Evolutionary conservation across 2,797 vertebrate genomes (phyloP), one percentile per base, ranked within the genome.

Genomic region (Tangara arthus): DNA sequence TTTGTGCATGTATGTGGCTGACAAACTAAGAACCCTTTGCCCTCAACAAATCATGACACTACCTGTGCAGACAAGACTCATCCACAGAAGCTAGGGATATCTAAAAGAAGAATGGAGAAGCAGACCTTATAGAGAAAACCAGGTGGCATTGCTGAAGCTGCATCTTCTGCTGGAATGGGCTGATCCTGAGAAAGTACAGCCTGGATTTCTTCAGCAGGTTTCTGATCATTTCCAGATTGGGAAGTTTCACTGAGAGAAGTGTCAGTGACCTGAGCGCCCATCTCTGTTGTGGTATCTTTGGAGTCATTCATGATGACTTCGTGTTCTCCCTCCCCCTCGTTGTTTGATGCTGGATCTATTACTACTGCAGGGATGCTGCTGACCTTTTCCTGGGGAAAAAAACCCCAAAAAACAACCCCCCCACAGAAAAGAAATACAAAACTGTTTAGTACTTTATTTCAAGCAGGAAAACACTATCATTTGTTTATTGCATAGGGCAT

Each of bases 291-390:
- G 82, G 13, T 79, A 92, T 89, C 98, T 98, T 27, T 97, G 90
- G 94, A 50, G 65, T 97, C 97, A 3, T 90, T 86, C 44, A 86
- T 1, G 2, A 59, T 0, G 2, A 23, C 14, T 23, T 97, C 96
- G 0, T 97, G 97, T 42, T 98, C 99, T 85, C 98, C 98, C 28
- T 99, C 98, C 2, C 98, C 99, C 96, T 99, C 99, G 0, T 99
- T 98, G 97, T 99, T 99, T 63, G 99, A 99, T 68, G 99, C 99
- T 2, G 99, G 99, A 82, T 99, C 98, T 86, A 99, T 99, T 81
- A 99, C 98, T 35, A 99, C 99, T 6, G 99, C 99, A 32, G 99
- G 99, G 52, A 99, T 99, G 4, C 97, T 96, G 98, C 96, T 90
- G 95, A 96, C 82, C 42, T 97, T 97, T 84, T 98, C 97, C 98